phyloP scores from a whole-genome alignment of 2,797 vertebrate species.

The Phylloscopus collybita region DNA sequence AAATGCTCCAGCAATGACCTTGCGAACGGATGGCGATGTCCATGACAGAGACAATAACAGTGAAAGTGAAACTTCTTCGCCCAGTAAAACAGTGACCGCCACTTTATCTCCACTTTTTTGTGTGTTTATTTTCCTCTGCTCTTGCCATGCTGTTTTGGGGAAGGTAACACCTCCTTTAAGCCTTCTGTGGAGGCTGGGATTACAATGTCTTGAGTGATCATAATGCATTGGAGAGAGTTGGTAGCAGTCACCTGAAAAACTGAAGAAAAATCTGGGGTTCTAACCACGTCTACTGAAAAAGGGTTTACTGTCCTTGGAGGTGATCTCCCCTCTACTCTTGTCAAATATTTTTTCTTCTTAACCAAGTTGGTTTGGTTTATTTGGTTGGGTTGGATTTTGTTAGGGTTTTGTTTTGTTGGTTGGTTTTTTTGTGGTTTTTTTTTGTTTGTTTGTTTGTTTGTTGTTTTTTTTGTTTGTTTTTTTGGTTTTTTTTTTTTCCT shows the following conservation, averaged over 20 bases:
- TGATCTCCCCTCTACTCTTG: not conserved
- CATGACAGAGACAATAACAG: rapidly evolving
- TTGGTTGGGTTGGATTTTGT: not conserved
- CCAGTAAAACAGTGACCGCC: not conserved
- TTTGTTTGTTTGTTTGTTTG: not conserved
- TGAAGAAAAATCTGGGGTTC: not conserved
- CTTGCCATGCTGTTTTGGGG: not conserved
- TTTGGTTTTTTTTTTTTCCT: rapidly evolving
- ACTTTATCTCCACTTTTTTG: not conserved
- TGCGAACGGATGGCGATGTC: not conserved
- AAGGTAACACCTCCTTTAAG: not conserved
- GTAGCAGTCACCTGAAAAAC: not conserved
- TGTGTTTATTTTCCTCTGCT: not conserved
- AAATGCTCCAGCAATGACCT: not conserved
- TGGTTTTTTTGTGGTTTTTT: too few species aligned
- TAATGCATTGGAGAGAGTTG: not conserved
- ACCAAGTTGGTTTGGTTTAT: not conserved
- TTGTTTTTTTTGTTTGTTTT: not conserved
- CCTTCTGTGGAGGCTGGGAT: not conserved
- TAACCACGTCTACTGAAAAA: not conserved
- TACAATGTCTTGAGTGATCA: not conserved
- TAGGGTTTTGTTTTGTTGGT: not conserved
- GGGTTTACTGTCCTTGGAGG: not conserved
- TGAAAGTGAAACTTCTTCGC: not conserved
- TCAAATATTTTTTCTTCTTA: not conserved